Conservation (phyloP, 1,140 invertebrate genomes). For the Delia radicum region DNA sequence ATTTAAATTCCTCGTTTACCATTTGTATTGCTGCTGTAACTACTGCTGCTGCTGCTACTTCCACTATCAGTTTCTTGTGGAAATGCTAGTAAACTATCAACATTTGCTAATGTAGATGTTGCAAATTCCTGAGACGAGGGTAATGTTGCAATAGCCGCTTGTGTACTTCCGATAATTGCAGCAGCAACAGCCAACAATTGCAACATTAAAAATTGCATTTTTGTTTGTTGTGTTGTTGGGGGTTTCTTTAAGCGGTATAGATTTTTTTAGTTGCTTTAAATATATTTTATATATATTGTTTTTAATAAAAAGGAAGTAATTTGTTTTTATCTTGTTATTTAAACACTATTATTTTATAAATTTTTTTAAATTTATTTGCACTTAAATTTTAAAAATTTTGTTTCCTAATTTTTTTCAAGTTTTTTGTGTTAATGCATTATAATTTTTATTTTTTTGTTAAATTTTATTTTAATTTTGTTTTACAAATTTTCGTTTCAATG, state of each 20-base stretch:
- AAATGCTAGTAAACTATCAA: slow-evolving; percentile 13
- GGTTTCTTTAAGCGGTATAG: neutral
- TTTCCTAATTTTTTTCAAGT: neutral
- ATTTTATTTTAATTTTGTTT: neutral
- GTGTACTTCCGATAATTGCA: slow-evolving; percentile 7
- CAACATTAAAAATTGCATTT: slow-evolving; percentile 4
- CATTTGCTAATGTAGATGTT: slow-evolving; percentile 15
- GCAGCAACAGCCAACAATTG: neutral
- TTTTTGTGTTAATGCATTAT: too few species aligned
- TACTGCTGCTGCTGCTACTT: neutral
- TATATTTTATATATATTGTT: too few species aligned
- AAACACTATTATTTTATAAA: neutral
- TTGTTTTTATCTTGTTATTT: neutral
- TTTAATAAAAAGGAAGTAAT: neutral
- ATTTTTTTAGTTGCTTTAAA: neutral
- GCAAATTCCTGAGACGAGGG: slow-evolving; percentile 10
- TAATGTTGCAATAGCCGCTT: slow-evolving; percentile 4
- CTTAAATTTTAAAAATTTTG: neutral
- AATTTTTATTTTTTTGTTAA: too few species aligned
- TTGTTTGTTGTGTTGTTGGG: neutral
- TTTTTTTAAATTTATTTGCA: neutral
- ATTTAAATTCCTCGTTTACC: neutral
- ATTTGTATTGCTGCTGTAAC: neutral
- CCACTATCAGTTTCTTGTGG: neutral
- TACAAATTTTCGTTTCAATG: neutral